Base-by-base conservation (phyloP, 1,140 invertebrate genomes). In the Ostrea edulis region DNA sequence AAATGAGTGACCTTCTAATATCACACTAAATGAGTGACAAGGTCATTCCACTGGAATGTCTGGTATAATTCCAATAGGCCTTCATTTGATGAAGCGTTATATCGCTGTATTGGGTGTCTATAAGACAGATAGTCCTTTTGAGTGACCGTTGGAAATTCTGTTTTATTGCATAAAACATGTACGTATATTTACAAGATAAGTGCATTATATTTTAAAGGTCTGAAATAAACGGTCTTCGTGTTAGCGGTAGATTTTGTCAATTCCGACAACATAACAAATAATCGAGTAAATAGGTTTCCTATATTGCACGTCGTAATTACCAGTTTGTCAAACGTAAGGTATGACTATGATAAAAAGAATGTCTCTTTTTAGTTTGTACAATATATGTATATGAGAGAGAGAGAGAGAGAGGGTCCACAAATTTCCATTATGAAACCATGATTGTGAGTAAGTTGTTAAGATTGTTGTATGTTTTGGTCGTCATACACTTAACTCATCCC, bases 1-100 rank as follows among this genome's bases (percentile, higher is more conserved):
- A 29, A 71, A 71, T 3, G 65, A 71, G 11, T 88, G 22, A 88
- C 8, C 4, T n/a, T n/a, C n/a, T n/a, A n/a, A n/a, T n/a, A 44
- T 44, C 35, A 62, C 55, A 55, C 2, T 62, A 20, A 44, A 44
- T 44, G 35, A 44, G 35, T 44, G 5, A 44, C 55, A n/a, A n/a
- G 17, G 17, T 20, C 17, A 58, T 20, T 62, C 55, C 55, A 62
- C 55, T 20, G 17, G 4, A 20, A n/a, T 0, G 55, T 17, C 9
- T 77, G 68, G 25, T 25, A 77, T 77, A 29, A 12, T 29, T 77
- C 14, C 22, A 14, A 14, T 8, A 77, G 11, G 29, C 68, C 68
- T 25, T 77, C 68, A 77, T 35, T 77, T 25, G 35, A 68, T 68
- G 3, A 68, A 68, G 7, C 58, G 58, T 62, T 20, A 62, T 44